Evolutionary conservation across 37 sponge, comb jelly and placozoan species (phyloP), one percentile per base, ranked within the genome.

Genomic region (Mnemiopsis leidyi): DNA sequence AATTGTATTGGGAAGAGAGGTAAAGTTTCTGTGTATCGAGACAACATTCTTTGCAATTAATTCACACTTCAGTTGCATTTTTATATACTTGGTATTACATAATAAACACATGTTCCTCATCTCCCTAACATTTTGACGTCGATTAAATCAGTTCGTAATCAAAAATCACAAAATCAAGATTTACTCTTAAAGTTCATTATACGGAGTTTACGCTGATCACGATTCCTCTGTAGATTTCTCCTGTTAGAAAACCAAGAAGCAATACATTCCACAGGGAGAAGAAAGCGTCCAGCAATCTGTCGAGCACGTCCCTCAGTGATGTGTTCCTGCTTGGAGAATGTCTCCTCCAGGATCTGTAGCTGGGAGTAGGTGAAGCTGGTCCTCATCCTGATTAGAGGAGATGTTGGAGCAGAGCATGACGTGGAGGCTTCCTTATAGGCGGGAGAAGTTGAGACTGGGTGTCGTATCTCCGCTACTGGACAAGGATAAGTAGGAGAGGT

Each of bases 311-410:
- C 1, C 21, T 3, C 2, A 25, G 23, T 28, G 73, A 69, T 69
- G 24, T 69, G 73, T 23, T 69, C 2, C 73, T 69, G 73, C 2
- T 21, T 25, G 2, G 73, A 69, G 73, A 69, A 69, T 16, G 73
- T 69, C 2, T 3, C 29, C 73, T 69, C 73, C 73, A 69, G 73
- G 3, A 20, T 69, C 73, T 69, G 28, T 21, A 69, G 3, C 73
- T 69, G 73, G 24, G 73, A 69, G 73, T 69, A 69, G 73, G 73
- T 69, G n/a, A 69, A 69, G 73, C 73, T 69, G n/a, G 73, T 69
- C 21, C 73, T 69, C 73, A 69, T 23, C 73, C 73, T 21, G n/a
- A 69, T 69, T 23, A 69, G 2, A 23, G 73, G 73, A 69, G 73
- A 18, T 9, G 68, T 61, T 18, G 18, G 68, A 61, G 68, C 68